Evolutionary conservation across 2,113 vertebrate species (phyloP), one percentile per base, ranked within the genome.

Genomic region (Sorex fumeus): DNA sequence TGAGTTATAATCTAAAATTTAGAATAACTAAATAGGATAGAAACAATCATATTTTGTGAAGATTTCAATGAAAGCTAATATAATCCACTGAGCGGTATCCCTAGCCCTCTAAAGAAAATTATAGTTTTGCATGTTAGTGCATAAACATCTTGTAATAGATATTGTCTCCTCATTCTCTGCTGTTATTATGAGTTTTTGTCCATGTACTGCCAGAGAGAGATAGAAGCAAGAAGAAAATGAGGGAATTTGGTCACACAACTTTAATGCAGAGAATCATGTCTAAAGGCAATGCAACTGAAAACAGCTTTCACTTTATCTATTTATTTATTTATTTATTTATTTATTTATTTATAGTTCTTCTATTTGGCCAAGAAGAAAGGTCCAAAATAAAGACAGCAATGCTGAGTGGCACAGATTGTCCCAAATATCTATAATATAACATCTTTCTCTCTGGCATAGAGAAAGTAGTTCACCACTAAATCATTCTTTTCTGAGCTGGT

Each of bases 101-200:
- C n/a, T 9, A 40, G 10, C 62, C 53, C 70, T 71, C 34, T 77
- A 36, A 30, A 30, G 12, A 66, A 66, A 66, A 66, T 66, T 28
- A 27, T 27, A 23, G 18, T 62, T 23, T 62, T 75, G 3, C 64
- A n/a, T 75, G 83, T 96, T 66, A 90, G 47, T 79, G 77, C 79
- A 53, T 88, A 16, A n/a, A 16, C 27, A 34, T 86, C 11, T 32
- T 70, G 34, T 43, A 43, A 40, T 34, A 78, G 75, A 6, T 30
- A 8, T 79, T 79, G 85, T 47, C 45, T 4, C 19, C 11, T 84
- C 18, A 66, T 72, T 76, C 10, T 87, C 3, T 88, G 7, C 3
- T 10, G 0, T 71, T 6, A 84, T 3, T 32, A 7, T 70, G 2
- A 13, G 0, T 30, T 8, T 50, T 8, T 50, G 40, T 62, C 45